Evolutionary conservation across 2,888 invertebrate genomes (phyloP), one percentile per base, ranked within the genome.

Genomic region (Rotaria macrura): DNA sequence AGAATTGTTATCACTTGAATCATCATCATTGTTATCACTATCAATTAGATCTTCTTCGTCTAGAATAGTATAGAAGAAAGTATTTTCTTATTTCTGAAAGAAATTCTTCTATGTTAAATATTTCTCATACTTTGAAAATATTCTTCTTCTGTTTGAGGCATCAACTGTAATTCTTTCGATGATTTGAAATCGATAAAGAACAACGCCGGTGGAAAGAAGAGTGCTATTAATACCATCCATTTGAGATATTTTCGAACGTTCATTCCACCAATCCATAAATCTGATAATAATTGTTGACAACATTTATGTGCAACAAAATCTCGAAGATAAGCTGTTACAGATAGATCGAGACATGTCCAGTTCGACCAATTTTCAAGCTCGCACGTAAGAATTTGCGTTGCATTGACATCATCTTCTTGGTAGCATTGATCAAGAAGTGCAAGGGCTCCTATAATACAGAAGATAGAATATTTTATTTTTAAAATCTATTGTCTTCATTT

Each of bases 141-240:
- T 91, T 97, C 97, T 90, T 97, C 96, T 91, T 96, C 96, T 0
- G 97, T 97, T 92, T 98, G 98, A 85, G 98, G 98, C 95, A 98
- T 97, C 89, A 96, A 93, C 91, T 97, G 95, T 84, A 99, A 93
- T 92, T 99, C 98, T 91, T 98, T 97, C 90, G 95, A 95, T 84
- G 97, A 96, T 92, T 98, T 97, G 92, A 97, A 99, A 92, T 98
- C 97, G 91, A 98, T 92, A 90, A 93, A 94, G 88, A 95, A 93
- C 85, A 93, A 91, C 89, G 95, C 94, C 90, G 95, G 96, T 87
- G 96, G 96, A 91, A 94, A 94, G 88, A 97, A 91, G 88, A 98
- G 93, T 87, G 97, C 95, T 90, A 96, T 92, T 89, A 97, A 94
- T 88, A 97, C 96, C 95, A 95, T 91, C 17, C 87, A 85, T 38